A percentile compares a stretch with the other conserved stretches of the same genome.
Conservation (phyloP, 2,888 invertebrate species). For the Crematogaster levior region DNA sequence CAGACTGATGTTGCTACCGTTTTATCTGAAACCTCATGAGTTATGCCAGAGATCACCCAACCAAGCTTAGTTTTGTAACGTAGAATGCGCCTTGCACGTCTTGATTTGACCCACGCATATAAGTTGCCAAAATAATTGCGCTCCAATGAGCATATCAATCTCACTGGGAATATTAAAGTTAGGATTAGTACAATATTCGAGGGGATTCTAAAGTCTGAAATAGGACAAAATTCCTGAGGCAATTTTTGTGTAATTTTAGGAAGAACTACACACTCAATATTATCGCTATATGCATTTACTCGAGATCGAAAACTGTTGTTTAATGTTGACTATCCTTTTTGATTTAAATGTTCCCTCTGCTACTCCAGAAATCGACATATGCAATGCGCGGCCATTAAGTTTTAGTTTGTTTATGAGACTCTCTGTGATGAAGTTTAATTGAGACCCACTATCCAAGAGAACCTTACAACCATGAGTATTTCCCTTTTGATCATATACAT, state of each 20-base stretch:
- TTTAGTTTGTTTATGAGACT: neutral
- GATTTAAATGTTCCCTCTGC: neutral
- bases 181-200: neutral
- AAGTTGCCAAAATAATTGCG: neutral
- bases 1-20: fast-evolving
- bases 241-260: neutral
- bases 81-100: too few species aligned
- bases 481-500: neutral
- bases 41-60: neutral
- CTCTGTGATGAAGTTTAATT: neutral
- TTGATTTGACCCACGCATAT: neutral
- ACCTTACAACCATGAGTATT: neutral
- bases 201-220: neutral
- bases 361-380: neutral
- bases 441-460: neutral
- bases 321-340: neutral
- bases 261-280: neutral
- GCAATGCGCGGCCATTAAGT: neutral
- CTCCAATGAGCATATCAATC: neutral
- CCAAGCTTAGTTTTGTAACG: neutral
- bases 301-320: neutral
- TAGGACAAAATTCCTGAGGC: neutral
- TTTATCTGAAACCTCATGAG: fast-evolving
- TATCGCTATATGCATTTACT: neutral
- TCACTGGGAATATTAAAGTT: neutral